Base-by-base conservation (phyloP, 2,113 vertebrate genomes). In the Indicator indicator region DNA sequence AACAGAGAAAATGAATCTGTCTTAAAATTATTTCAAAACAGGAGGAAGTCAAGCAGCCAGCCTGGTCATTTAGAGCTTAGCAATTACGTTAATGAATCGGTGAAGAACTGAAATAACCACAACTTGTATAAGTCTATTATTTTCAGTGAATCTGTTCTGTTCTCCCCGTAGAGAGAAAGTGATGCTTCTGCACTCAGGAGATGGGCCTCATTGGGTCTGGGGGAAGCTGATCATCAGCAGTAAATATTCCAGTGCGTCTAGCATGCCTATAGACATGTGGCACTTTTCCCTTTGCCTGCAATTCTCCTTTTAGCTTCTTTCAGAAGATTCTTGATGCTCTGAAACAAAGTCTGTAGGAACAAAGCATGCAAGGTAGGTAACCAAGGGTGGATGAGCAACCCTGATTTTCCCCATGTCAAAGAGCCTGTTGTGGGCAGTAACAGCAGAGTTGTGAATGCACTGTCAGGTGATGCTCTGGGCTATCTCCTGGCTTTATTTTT, bases 1-100 rank as follows among this genome's bases (percentile, higher is more conserved):
- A 88, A n/a, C 20, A 38, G 67, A 72, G n/a, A 86, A 88, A 78
- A 78, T 50, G 3, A 86, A 69, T 46, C 62, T 93, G 36, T 40
- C 44, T 86, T 86, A 71, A 71, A 86, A 77, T 91, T 86, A 44
- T 54, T 91, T 52, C 73, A n/a, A 60, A 88, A 68, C 7, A 20
- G 9, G 18, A 80, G 32, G 64, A 81, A 88, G 65, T 73, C 20
- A 68, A 48, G 16, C 62, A 82, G 74, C 12, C 67, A 82, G 21
- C 13, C 33, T 91, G 11, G 6, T 83, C 60, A 50, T 82, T 75
- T 73, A 64, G 21, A 83, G 20, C 16, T 69, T 72, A 83, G 68
- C 21, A 89, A 15, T 74, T 42, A 56, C 1, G 2, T 73, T 77
- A 89, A 80, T n/a, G 17, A 74, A 59, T 71, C 48, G 46, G 33